A percentile compares a stretch with the other conserved stretches of the same genome.
These are phyloP conservation scores for Myripristis jacobus DNA, from an alignment of 2,797 vertebrate genomes.

Conservation along the genomic window DNA sequence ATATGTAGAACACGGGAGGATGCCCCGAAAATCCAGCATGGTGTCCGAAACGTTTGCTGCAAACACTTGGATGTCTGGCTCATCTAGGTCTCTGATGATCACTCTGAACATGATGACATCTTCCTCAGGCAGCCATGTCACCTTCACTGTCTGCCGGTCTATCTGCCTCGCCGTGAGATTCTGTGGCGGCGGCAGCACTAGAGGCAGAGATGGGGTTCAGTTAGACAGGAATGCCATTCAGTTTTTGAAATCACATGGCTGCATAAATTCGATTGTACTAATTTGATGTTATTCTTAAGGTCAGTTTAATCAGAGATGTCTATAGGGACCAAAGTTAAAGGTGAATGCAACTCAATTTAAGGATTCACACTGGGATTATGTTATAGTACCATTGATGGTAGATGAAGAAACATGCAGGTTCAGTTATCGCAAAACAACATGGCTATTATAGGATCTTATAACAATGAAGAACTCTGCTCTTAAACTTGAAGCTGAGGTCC, in stretches of 20 bases:
- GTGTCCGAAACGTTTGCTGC: slow-evolving; percentile 53
- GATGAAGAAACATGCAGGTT: neutral
- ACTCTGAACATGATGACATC: slow-evolving; percentile 78
- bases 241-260: neutral
- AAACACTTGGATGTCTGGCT: neutral
- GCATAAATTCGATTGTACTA: neutral
- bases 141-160: slow-evolving; percentile 9
- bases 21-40: slow-evolving; percentile 58
- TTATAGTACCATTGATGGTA: neutral
- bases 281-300: neutral
- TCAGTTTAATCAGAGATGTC: neutral
- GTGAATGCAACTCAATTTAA: neutral
- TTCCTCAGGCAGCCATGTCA: slow-evolving; percentile 77
- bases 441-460: neutral
- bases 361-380: neutral
- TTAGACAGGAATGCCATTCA: neutral
- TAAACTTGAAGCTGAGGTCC: too few relatives aligned
- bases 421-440: neutral
- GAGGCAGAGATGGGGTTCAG: slow-evolving; percentile 11
- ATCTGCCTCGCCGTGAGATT: slow-evolving; percentile 46
- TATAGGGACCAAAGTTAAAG: neutral
- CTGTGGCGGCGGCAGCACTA: slow-evolving; percentile 80
- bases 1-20: slow-evolving; percentile 81
- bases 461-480: too few relatives aligned
- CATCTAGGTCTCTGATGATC: slow-evolving; percentile 47